Evolutionary conservation across 2,113 vertebrate species (phyloP).

Genomic region (Microtus richardsoni): DNA sequence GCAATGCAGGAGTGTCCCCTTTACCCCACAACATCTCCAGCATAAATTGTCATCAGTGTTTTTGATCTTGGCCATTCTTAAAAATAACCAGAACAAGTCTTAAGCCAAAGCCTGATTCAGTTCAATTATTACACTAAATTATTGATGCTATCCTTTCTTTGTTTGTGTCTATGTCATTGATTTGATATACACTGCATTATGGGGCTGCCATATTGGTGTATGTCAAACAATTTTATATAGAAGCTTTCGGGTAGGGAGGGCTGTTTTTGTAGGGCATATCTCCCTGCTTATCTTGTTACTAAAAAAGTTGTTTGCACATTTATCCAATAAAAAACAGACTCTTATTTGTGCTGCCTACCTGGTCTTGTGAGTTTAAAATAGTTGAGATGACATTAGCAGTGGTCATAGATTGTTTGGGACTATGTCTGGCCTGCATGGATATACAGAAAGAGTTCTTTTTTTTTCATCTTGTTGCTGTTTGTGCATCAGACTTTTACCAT

Average conservation of each 20-base stretch:
- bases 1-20: no score
- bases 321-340: background rate
- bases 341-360: background rate
- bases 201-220: background rate
- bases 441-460: background rate
- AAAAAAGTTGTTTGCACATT: background rate
- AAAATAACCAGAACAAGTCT: background rate
- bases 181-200: slow-evolving; percentile 22
- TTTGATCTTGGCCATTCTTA: background rate
- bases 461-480: background rate
- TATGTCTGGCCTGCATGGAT: background rate
- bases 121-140: background rate
- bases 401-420: background rate
- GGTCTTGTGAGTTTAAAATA: background rate
- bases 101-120: background rate
- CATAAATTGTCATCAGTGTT: no score
- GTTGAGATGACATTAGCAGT: background rate
- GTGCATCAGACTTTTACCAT: background rate
- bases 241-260: background rate
- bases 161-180: background rate
- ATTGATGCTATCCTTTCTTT: slow-evolving; percentile 10
- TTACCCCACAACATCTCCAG: no score
- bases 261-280: background rate
- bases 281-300: no score
- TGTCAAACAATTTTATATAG: background rate